Percentiles rank a stretch among this genome's conserved stretches.
Conservation (phyloP, 2,888 invertebrate genomes). For the Dolomedes plantarius region DNA sequence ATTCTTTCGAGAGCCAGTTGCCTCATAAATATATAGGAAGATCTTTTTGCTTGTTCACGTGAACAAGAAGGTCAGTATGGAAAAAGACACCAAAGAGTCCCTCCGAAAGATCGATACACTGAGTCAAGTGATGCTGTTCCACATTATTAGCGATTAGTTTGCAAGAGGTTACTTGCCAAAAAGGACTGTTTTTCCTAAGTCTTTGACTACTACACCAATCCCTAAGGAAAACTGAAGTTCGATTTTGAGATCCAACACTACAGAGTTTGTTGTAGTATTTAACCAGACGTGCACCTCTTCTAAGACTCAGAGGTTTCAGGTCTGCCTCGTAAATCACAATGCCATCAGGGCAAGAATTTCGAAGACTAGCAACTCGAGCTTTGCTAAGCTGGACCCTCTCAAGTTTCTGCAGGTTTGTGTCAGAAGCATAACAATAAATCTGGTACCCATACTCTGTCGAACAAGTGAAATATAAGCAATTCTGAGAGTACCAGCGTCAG, state of each 20-base stretch:
- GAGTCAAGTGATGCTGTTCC: not conserved
- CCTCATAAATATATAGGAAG: not conserved
- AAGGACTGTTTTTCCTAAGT: not conserved
- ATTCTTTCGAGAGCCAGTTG: constrained; percentile 12
- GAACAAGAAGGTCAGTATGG: not conserved
- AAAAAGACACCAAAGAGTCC: not conserved
- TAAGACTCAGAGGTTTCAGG: constrained; percentile 6
- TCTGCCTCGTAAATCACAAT: constrained; percentile 19
- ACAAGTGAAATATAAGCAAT: constrained; percentile 24
- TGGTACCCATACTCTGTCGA: too few relatives aligned
- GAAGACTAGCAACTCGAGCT: not conserved
- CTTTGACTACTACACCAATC: not conserved
- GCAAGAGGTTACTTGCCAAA: not conserved
- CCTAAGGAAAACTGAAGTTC: not conserved
- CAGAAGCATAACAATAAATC: too few relatives aligned
- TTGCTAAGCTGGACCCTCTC: constrained; percentile 6
- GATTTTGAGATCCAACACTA: not conserved
- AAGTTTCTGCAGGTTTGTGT: too few relatives aligned
- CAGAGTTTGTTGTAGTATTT: not conserved
- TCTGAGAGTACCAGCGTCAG: not conserved
- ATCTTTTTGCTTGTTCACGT: not conserved
- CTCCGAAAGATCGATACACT: not conserved
- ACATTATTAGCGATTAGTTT: not conserved
- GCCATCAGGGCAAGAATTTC: constrained; percentile 9
- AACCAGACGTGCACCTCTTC: constrained; percentile 4